These are phyloP conservation scores for Drosophila subpulchrella DNA, from an alignment of 1,140 invertebrate genomes.

Conservation along the genomic window DNA sequence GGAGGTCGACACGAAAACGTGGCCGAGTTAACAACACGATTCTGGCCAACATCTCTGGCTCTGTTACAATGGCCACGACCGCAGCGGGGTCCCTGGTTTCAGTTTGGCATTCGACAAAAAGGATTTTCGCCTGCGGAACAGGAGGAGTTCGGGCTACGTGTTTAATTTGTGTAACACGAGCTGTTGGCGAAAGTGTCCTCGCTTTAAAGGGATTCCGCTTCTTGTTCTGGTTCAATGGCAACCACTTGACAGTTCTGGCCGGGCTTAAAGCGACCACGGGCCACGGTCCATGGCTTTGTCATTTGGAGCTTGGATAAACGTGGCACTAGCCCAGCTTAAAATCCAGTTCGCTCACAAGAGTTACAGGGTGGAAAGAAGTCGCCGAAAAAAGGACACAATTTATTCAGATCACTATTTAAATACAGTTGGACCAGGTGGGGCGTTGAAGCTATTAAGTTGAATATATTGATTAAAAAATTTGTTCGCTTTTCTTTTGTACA, in stretches of 20 bases:
- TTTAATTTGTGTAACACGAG: conserved; percentile 75
- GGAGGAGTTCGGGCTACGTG: conserved; percentile 37
- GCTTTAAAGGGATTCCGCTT: conserved; percentile 19
- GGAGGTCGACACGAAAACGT: conserved; percentile 37
- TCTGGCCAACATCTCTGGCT: conserved; percentile 24
- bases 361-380: background rate
- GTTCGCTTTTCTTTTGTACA: too few relatives aligned
- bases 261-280: conserved; percentile 14
- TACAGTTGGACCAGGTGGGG: background rate
- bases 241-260: conserved; percentile 39
- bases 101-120: conserved; percentile 51
- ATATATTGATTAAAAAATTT: background rate
- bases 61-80: conserved; percentile 40
- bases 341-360: background rate
- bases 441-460: background rate
- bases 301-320: conserved; percentile 24
- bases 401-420: background rate
- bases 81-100: conserved; percentile 38
- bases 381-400: background rate
- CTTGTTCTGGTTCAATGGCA: conserved; percentile 43
- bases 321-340: conserved; percentile 1
- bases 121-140: conserved; percentile 37
- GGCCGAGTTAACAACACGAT: conserved; percentile 60
- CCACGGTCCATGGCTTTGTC: conserved; percentile 25
- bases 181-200: conserved; percentile 28